phyloP scores from a whole-genome alignment of 2,113 vertebrate species.

The Dasyprocta punctata region DNA sequence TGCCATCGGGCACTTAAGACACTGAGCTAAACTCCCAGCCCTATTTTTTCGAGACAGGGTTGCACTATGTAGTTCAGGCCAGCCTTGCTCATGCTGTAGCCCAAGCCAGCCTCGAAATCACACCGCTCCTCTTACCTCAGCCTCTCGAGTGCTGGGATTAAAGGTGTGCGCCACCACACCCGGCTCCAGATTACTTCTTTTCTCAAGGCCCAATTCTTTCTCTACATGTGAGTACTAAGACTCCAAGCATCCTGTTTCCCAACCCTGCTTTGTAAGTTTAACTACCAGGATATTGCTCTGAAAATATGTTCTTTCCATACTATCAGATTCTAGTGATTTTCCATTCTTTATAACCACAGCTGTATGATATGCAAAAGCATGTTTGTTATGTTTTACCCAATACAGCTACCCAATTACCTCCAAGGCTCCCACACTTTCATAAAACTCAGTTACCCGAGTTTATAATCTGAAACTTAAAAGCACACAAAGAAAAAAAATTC shows the following conservation, averaged over 20 bases:
- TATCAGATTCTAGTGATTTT: neutral
- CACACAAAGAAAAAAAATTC: neutral
- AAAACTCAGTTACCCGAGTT: neutral
- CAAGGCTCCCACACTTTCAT: neutral
- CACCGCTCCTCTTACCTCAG: no score
- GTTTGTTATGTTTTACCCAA: neutral
- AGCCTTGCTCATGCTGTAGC: no score
- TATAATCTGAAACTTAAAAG: slow-evolving; percentile 2
- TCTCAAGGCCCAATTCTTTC: neutral
- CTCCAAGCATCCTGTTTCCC: neutral
- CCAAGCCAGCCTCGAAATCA: no score
- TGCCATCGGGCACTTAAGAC: no score
- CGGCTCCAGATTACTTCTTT: no score
- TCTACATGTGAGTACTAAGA: neutral
- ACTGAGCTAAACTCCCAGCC: no score
- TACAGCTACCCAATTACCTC: neutral
- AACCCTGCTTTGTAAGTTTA: neutral
- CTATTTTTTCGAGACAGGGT: no score
- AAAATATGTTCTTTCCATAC: neutral
- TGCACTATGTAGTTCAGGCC: no score
- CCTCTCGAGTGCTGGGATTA: no score
- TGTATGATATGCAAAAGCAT: neutral
- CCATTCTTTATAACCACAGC: neutral
- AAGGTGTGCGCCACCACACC: no score
- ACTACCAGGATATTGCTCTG: neutral